These are phyloP conservation scores for human (Homo sapiens) DNA, from an alignment of 2,113 vertebrate genomes.

Conservation along the genomic window DNA sequence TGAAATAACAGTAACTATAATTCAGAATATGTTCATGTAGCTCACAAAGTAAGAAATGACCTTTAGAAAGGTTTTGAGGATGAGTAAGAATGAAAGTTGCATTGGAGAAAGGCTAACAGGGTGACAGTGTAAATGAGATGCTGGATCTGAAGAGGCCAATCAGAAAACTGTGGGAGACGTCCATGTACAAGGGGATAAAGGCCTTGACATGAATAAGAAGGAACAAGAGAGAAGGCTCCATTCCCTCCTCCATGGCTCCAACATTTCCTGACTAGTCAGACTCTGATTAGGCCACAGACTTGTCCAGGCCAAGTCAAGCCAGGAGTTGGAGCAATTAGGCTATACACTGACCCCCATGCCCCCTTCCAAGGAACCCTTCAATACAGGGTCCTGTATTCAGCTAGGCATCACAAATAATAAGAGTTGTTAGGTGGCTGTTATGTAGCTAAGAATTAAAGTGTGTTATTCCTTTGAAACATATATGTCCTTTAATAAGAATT, in stretches of 20 bases:
- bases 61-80: neutral
- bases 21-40: neutral
- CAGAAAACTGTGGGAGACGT: neutral
- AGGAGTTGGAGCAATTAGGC: neutral
- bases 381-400: neutral
- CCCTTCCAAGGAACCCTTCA: neutral
- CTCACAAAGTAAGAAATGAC: neutral
- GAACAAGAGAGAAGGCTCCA: neutral
- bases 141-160: neutral
- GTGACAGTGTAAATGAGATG: neutral
- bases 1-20: neutral
- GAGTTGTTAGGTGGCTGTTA: neutral
- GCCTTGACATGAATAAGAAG: neutral
- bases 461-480: neutral
- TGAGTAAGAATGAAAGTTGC: neutral
- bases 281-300: neutral
- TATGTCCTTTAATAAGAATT: constrained; percentile 6
- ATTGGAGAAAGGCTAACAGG: neutral
- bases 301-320: neutral
- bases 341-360: neutral
- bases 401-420: neutral
- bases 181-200: neutral
- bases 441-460: neutral
- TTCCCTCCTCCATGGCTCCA: too few relatives aligned
- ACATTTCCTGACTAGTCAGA: neutral